Conservation (phyloP, 2,113 vertebrate species). For the Jaculus jaculus region DNA sequence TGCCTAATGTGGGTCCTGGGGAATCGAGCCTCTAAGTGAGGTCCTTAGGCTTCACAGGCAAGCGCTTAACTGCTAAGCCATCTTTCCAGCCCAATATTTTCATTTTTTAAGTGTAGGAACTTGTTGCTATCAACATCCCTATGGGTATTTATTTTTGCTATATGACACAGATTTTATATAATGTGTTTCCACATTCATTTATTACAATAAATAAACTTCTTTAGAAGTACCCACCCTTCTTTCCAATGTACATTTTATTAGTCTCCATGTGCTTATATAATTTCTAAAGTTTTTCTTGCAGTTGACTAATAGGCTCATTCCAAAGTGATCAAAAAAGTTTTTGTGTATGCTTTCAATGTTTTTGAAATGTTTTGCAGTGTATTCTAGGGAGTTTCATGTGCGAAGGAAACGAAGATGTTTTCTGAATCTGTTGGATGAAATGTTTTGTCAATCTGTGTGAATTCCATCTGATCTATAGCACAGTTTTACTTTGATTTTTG, state of each 20-base stretch:
- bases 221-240: background rate
- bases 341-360: background rate
- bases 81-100: no score
- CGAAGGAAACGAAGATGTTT: background rate
- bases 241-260: background rate
- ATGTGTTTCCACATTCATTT: background rate
- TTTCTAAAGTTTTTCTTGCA: background rate
- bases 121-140: background rate
- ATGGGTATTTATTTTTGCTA: background rate
- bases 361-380: background rate
- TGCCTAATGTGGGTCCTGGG: no score
- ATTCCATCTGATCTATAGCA: background rate
- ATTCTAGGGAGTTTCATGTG: background rate
- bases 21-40: no score
- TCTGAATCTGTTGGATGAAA: background rate
- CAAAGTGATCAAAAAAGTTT: background rate
- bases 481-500: background rate
- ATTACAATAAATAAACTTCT: background rate
- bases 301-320: background rate
- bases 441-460: background rate
- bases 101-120: background rate
- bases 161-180: background rate
- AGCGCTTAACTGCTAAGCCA: no score
- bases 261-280: background rate
- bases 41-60: no score